Conservation (phyloP, 1,140 invertebrate genomes). For the Archivesica marissinica region DNA sequence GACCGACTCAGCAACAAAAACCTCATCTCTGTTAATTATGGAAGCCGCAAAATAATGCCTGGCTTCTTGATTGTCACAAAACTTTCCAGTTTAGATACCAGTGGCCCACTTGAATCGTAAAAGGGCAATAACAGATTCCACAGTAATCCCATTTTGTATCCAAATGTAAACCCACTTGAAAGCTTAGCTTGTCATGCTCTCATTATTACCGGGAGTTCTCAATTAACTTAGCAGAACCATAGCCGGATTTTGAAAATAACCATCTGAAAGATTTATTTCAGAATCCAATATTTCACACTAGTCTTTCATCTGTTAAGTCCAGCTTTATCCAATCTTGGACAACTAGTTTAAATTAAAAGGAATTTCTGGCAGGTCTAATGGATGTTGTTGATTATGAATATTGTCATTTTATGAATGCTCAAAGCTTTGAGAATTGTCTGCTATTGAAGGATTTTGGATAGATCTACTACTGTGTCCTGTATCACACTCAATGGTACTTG, state of each 20-base stretch:
- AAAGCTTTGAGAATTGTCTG: background rate
- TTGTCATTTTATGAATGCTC: background rate
- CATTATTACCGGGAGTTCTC: background rate
- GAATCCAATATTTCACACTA: conserved; percentile 12
- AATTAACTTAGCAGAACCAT: conserved; percentile 29
- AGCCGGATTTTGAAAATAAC: background rate
- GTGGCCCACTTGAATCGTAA: conserved; percentile 19
- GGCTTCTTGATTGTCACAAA: conserved; percentile 3
- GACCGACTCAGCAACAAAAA: background rate
- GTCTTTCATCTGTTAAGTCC: conserved; percentile 15
- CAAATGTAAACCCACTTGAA: conserved; percentile 21
- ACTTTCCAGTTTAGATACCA: background rate
- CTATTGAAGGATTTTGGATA: too few species aligned
- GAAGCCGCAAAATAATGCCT: conserved; percentile 23
- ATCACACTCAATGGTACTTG: too few species aligned
- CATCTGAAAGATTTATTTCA: conserved; percentile 3
- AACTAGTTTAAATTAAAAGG: conserved; percentile 28
- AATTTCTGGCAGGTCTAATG: background rate
- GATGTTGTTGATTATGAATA: background rate
- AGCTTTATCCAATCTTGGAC: conserved; percentile 32
- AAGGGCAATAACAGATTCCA: conserved; percentile 24
- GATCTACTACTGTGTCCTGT: too few species aligned
- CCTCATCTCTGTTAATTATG: background rate
- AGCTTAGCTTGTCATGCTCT: background rate
- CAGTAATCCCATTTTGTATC: conserved; percentile 25